Conservation (phyloP, 2,888 invertebrate genomes). For the Drosophila subsilvestris region DNA sequence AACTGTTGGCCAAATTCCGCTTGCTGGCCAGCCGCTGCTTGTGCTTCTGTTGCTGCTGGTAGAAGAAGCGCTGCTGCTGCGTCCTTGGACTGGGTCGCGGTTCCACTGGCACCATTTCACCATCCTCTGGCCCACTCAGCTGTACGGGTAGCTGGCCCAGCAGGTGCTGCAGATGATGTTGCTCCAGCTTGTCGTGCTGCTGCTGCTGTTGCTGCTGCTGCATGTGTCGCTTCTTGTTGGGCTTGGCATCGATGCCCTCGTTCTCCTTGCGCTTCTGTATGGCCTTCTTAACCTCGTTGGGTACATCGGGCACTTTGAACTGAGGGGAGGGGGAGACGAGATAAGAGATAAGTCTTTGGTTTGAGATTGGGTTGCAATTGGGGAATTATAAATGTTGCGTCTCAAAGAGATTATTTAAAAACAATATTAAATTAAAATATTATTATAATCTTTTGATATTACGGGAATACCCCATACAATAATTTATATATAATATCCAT, state of each 20-base stretch:
- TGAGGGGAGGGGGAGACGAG: slow-evolving; percentile 38
- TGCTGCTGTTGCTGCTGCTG: slow-evolving; percentile 54
- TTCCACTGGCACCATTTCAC: slow-evolving; percentile 45
- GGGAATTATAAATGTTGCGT: too few species aligned
- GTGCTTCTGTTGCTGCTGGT: slow-evolving; percentile 74
- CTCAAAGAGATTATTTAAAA: too few species aligned
- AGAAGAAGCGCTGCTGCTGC: slow-evolving; percentile 70
- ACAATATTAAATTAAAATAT: too few species aligned
- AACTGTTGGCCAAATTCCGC: slow-evolving; percentile 52
- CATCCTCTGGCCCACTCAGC: slow-evolving; percentile 46
- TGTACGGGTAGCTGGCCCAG: slow-evolving; percentile 23
- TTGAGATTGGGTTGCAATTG: too few species aligned
- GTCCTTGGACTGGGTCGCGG: slow-evolving; percentile 59
- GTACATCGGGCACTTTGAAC: slow-evolving; percentile 81
- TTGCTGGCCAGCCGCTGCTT: slow-evolving; percentile 73
- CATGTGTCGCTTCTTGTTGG: slow-evolving; percentile 64
- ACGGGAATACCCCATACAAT: too few species aligned
- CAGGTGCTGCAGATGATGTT: slow-evolving; percentile 43
- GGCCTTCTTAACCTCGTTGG: slow-evolving; percentile 74
- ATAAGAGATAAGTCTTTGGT: too few species aligned
- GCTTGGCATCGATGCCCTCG: slow-evolving; percentile 57
- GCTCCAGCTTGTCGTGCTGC: slow-evolving; percentile 55
- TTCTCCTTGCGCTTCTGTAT: slow-evolving; percentile 79
- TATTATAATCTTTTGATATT: too few species aligned
- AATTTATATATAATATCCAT: too few species aligned